Evolutionary conservation across 2,113 vertebrate genomes (phyloP).

Genomic region (Picathartes gymnocephalus): DNA sequence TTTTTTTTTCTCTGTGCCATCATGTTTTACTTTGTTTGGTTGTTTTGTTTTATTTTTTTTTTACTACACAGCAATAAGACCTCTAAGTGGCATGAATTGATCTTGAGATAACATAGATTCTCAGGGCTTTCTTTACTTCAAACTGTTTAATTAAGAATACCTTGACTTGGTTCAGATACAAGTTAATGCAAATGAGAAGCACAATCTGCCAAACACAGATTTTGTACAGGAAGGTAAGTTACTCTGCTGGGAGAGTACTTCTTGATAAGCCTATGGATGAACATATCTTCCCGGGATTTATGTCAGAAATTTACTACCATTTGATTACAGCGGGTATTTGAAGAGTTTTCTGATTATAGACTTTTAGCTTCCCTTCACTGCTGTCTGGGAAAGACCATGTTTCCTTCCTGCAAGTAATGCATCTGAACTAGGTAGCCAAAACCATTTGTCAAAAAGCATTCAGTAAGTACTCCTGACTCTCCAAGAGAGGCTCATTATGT

Average conservation of each 20-base stretch:
- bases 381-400: background rate
- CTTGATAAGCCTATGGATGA: conserved; percentile 14
- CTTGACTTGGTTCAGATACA: background rate
- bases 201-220: background rate
- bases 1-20: background rate
- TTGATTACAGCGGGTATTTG: background rate
- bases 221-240: conserved; percentile 7
- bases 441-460: background rate
- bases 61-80: background rate
- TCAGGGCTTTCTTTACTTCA: background rate
- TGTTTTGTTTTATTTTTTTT: no score
- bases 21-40: background rate
- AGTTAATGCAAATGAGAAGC: background rate
- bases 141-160: background rate
- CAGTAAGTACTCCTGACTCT: background rate
- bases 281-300: background rate
- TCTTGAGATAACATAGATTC: background rate
- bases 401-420: background rate
- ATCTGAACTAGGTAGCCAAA: background rate
- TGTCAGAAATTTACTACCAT: background rate
- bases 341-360: background rate
- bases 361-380: background rate
- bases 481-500: background rate
- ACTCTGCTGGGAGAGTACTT: background rate
- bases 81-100: background rate